Percentiles rank a stretch among this genome's conserved stretches.
phyloP scores from a whole-genome alignment of 2,797 vertebrate species.

The Siniperca scherzeri region DNA sequence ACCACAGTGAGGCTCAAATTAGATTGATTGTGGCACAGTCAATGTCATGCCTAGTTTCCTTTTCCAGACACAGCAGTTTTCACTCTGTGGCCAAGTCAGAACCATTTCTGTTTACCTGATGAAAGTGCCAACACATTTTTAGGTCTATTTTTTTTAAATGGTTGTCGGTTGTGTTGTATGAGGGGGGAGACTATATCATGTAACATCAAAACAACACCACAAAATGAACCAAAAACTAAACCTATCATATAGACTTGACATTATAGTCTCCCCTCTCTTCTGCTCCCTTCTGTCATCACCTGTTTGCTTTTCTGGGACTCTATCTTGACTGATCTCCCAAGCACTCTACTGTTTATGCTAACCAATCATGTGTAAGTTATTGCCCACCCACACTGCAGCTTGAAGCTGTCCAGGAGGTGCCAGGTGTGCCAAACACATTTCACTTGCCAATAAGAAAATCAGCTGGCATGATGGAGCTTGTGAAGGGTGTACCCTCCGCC shows the following conservation, averaged over 20 bases:
- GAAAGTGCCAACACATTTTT: conserved; percentile 40
- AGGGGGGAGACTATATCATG: background rate
- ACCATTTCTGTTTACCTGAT: conserved; percentile 23
- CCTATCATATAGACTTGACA: background rate
- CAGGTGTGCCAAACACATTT: conserved; percentile 50
- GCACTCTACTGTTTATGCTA: conserved; percentile 37
- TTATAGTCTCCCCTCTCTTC: background rate
- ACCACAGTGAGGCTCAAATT: conserved; percentile 30
- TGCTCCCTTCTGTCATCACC: background rate
- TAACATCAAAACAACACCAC: conserved; percentile 22
- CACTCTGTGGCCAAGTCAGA: conserved; percentile 25
- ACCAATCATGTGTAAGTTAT: conserved; percentile 50
- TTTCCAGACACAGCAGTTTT: conserved; percentile 49
- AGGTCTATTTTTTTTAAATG: conserved; percentile 8
- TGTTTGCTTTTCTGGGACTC: conserved; percentile 14
- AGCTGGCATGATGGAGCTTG: conserved; percentile 11
- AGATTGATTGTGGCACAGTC: conserved; percentile 59
- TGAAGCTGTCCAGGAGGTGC: conserved; percentile 30
- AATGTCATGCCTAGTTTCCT: conserved; percentile 54
- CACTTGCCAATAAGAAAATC: conserved; percentile 36
- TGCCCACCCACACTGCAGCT: conserved; percentile 30
- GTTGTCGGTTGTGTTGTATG: conserved; percentile 26
- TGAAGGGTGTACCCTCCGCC: conserved; percentile 6
- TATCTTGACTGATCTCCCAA: background rate
- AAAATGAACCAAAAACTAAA: conserved; percentile 21